Conservation (phyloP, 2,797 vertebrate species). For the Xenopus petersii region DNA sequence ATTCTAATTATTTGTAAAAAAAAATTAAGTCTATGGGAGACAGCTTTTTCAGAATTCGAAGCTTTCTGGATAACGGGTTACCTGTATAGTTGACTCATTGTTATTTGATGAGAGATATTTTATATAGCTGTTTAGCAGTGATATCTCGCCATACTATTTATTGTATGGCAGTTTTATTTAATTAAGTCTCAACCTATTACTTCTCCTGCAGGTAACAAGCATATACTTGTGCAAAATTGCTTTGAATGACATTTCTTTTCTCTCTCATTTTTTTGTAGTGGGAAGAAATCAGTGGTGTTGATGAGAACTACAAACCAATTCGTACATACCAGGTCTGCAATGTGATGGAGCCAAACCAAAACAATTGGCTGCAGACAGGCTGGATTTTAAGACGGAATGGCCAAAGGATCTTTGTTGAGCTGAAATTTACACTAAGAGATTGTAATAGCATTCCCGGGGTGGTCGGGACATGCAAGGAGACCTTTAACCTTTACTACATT, state of each 20-base stretch:
- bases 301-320: slow-evolving; percentile 89
- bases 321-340: slow-evolving; percentile 96
- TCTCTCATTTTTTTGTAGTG: slow-evolving; percentile 67
- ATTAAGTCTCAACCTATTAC: too few species aligned
- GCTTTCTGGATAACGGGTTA: too few species aligned
- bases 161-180: too few species aligned
- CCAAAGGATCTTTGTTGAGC: slow-evolving; percentile 92
- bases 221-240: too few species aligned
- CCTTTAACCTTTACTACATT: slow-evolving; percentile 88
- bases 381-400: slow-evolving; percentile 84
- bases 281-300: slow-evolving; percentile 95
- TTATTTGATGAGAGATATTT: too few species aligned
- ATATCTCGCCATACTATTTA: too few species aligned
- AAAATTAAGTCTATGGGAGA: too few species aligned
- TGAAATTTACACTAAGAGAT: slow-evolving; percentile 93
- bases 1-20: too few species aligned
- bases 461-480: slow-evolving; percentile 90
- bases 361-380: slow-evolving; percentile 95
- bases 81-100: too few species aligned
- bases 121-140: too few species aligned
- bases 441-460: slow-evolving; percentile 95
- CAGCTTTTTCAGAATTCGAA: too few species aligned
- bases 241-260: slow-evolving; percentile 26
- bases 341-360: slow-evolving; percentile 92
- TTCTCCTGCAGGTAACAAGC: too few species aligned